A percentile compares a stretch with the other conserved stretches of the same genome.
Evolutionary conservation across 2,113 vertebrate species (phyloP).

Genomic region (Dipodomys spectabilis): DNA sequence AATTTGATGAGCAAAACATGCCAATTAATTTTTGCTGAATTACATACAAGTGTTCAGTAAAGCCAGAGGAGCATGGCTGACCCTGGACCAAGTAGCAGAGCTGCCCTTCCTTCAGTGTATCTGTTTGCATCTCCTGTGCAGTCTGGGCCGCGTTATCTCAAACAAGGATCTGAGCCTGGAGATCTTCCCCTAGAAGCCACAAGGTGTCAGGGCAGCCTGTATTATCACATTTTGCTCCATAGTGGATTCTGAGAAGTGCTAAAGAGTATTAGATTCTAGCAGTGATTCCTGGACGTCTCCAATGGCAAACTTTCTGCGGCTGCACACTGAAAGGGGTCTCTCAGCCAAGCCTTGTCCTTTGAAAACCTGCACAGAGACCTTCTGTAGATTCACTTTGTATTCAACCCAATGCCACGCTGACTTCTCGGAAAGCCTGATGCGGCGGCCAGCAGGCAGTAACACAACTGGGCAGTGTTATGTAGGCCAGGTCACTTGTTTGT

Average conservation of each 20-base stretch:
- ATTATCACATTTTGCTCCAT: fast-evolving
- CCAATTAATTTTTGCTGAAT: not conserved
- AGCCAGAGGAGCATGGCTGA: fast-evolving
- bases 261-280: not conserved
- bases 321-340: not conserved
- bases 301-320: not conserved
- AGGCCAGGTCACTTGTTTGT: not conserved
- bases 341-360: not conserved
- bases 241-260: fast-evolving
- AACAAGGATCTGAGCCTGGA: not conserved
- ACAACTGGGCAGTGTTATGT: fast-evolving
- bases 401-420: not conserved
- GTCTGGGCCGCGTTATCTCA: fast-evolving
- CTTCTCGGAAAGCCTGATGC: fast-evolving
- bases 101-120: fast-evolving
- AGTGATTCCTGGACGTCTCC: not conserved
- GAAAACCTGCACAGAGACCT: not conserved
- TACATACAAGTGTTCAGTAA: fast-evolving
- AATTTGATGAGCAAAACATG: not conserved
- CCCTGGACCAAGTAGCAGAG: fast-evolving
- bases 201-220: conserved; percentile 21
- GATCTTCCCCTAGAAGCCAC: not conserved
- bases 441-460: fast-evolving
- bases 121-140: not conserved
- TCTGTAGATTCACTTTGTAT: not conserved